A percentile compares a stretch with the other conserved stretches of the same genome.
Evolutionary conservation across 2,888 invertebrate genomes (phyloP).

Genomic region (Chirona hameri): DNA sequence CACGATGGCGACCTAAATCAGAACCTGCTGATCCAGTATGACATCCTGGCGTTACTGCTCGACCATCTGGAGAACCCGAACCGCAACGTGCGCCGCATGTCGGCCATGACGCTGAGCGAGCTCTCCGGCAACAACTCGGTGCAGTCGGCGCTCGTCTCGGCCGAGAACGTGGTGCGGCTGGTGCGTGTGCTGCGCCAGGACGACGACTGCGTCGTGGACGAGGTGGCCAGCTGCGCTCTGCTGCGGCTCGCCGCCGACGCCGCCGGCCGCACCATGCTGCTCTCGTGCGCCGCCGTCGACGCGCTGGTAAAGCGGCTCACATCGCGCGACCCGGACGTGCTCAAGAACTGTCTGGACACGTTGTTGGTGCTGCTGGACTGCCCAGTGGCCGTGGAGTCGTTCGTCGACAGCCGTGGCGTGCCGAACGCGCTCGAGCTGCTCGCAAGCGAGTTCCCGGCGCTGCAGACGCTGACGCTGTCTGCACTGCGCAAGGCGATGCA

Average conservation of each 20-base stretch:
- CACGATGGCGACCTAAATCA: background rate
- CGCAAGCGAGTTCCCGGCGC: background rate
- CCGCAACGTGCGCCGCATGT: background rate
- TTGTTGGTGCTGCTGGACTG: background rate
- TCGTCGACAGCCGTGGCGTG: background rate
- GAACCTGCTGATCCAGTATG: background rate
- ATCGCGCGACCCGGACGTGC: background rate
- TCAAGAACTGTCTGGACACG: slow-evolving; percentile 9
- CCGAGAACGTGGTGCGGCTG: background rate
- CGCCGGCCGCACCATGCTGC: background rate
- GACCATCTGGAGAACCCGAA: slow-evolving; percentile 4
- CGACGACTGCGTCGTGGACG: slow-evolving; percentile 8
- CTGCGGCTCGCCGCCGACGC: background rate
- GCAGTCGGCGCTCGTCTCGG: background rate
- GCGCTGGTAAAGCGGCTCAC: background rate
- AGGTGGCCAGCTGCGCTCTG: background rate
- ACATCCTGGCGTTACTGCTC: background rate
- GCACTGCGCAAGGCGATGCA: background rate
- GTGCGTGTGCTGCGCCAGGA: slow-evolving; percentile 23
- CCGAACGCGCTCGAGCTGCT: background rate
- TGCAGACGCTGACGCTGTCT: background rate
- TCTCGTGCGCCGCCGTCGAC: background rate
- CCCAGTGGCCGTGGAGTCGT: background rate
- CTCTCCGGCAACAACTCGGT: slow-evolving; percentile 1
- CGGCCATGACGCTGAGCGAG: slow-evolving; percentile 8